Evolutionary conservation across 2,113 vertebrate genomes (phyloP).

Genomic region (Bubo bubo): DNA sequence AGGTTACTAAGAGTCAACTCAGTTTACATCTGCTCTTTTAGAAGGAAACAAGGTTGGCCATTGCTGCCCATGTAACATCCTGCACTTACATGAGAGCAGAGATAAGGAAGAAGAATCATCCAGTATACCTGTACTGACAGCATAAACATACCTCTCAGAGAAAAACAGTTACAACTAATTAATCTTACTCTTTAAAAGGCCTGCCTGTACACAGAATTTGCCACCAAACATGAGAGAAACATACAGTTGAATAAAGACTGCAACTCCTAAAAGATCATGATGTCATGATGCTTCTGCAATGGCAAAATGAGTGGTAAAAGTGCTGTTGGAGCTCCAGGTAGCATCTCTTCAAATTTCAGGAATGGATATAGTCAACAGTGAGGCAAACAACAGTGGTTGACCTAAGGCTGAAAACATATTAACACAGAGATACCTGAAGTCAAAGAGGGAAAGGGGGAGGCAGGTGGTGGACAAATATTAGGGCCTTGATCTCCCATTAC

Average conservation of each 20-base stretch:
- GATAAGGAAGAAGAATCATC: neutral
- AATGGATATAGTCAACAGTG: neutral
- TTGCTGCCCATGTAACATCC: neutral
- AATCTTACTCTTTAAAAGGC: neutral
- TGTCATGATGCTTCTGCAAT: neutral
- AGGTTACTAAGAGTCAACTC: neutral
- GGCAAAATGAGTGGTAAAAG: neutral
- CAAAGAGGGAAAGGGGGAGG: neutral
- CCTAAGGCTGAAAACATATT: neutral
- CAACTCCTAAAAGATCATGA: neutral
- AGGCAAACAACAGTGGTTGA: neutral
- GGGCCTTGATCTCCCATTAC: neutral
- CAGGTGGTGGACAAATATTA: neutral
- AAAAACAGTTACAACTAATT: neutral
- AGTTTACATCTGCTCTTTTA: neutral
- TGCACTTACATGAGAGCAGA: neutral
- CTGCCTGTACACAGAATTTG: neutral
- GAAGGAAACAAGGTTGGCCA: neutral
- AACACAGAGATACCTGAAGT: neutral
- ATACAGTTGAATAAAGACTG: neutral
- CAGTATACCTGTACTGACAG: neutral
- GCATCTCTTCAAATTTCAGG: neutral
- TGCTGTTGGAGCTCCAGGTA: neutral
- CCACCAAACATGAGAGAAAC: neutral
- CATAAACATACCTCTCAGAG: neutral